These are phyloP conservation scores for Drosophila suboccidentalis DNA, from an alignment of 2,888 invertebrate species.

Conservation along the genomic window DNA sequence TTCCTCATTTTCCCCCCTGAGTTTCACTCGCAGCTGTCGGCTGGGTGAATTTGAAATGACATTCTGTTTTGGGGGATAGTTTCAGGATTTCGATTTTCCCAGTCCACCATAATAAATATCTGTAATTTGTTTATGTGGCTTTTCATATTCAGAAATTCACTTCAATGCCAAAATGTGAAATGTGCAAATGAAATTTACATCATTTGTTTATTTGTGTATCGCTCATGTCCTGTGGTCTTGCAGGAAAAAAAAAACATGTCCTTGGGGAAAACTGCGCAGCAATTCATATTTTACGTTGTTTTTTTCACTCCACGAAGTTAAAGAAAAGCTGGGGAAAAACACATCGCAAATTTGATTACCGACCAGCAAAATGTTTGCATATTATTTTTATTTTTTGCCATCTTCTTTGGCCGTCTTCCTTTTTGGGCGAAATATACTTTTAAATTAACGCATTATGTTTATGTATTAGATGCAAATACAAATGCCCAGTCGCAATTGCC, in stretches of 20 bases:
- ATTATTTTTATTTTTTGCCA: conserved; percentile 40
- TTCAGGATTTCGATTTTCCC: conserved; percentile 31
- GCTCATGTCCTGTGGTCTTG: conserved; percentile 75
- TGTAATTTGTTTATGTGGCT: conserved; percentile 71
- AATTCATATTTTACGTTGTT: conserved; percentile 68
- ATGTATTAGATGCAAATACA: conserved; percentile 81
- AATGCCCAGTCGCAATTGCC: conserved; percentile 58
- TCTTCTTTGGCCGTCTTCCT: conserved; percentile 23
- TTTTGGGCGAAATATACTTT: conserved; percentile 61
- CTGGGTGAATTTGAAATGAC: conserved; percentile 21
- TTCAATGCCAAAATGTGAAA: conserved; percentile 33
- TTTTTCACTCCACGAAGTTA: conserved; percentile 11
- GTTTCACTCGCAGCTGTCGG: conserved; percentile 39
- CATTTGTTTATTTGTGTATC: conserved; percentile 81
- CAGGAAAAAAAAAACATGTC: conserved; percentile 40
- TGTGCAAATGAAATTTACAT: conserved; percentile 80
- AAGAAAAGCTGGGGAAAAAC: conserved; percentile 33
- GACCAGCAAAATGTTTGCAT: conserved; percentile 64
- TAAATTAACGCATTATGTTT: conserved; percentile 82
- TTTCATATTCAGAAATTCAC: conserved; percentile 65
- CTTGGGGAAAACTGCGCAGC: conserved; percentile 69
- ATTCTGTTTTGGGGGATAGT: conserved; percentile 43
- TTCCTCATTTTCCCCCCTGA: background rate
- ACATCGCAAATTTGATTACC: conserved; percentile 81
- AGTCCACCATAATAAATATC: conserved; percentile 58